Evolutionary conservation across 1,140 invertebrate genomes (phyloP), one percentile per base, ranked within the genome.

Genomic region (Plodia interpunctella): DNA sequence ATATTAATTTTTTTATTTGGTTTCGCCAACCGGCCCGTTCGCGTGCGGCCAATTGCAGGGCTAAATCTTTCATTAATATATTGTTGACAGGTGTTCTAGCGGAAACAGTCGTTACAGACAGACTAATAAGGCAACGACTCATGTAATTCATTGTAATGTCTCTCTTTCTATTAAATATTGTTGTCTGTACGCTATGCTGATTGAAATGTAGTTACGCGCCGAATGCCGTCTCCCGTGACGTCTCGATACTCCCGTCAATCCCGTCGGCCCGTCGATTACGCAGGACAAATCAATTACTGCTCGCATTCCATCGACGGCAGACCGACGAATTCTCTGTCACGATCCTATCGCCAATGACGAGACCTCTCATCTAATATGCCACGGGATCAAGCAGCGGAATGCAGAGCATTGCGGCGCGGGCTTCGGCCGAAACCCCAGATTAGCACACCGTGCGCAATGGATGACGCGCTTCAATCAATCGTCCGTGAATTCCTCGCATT

Each of bases 281-380:
- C 78, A 82, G 78, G 83, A 87, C 86, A 84, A 88, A 88, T 88
- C 86, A 88, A 88, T 88, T 88, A 88, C 76, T 70, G 75, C 66
- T 80, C 72, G 74, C 82, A 88, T 87, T 86, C 82, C 82, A 75
- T 64, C 70, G 72, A 68, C 79, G 76, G 74, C 66, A 72, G 72
- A 71, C 83, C 81, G 80, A 83, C 78, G 81, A 82, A 87, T 86
- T 86, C 83, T 72, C 83, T 84, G 78, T 87, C 83, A 83, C 83
- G 81, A 83, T 77, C 76, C 74, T 75, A 84, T 84, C 79, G 72
- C 69, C 72, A 73, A 71, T 74, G 78, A 80, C 74, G 80, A 74
- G 68, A 76, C 67, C 74, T 80, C 76, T 76, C 75, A 66, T 74
- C 71, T 69, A 76, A 74, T 76, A 72, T 66, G 70, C 65, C 66